These are phyloP conservation scores for Tipula lateralis DNA, from an alignment of 2,888 invertebrate species.

Conservation along the genomic window DNA sequence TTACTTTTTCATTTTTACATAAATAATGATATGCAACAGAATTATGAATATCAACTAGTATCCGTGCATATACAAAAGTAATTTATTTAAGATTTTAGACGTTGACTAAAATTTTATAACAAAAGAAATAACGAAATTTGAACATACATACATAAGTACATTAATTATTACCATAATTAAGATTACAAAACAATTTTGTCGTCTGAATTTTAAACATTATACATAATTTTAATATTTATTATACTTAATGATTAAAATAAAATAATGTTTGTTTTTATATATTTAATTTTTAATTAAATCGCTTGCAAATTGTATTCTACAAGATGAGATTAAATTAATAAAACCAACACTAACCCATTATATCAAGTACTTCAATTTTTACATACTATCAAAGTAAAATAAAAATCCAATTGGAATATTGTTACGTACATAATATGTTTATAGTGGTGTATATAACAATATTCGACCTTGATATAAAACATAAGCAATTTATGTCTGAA, in stretches of 20 bases:
- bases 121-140: neutral
- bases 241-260: neutral
- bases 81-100: neutral
- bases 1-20: neutral
- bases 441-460: slow-evolving; percentile 19
- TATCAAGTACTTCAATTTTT: neutral
- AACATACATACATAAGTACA: neutral
- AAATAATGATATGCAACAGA: neutral
- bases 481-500: neutral
- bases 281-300: neutral
- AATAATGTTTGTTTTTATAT: neutral
- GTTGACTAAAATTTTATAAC: neutral
- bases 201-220: neutral
- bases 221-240: neutral
- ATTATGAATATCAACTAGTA: neutral
- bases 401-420: neutral
- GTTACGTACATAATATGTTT: neutral
- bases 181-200: neutral
- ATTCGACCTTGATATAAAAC: slow-evolving; percentile 19
- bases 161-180: neutral
- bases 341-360: neutral
- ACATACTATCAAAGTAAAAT: neutral
- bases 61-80: neutral
- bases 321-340: neutral
- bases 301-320: neutral